A percentile compares a stretch with the other conserved stretches of the same genome.
Conservation (phyloP, 2,797 vertebrate species). For the Sebastes minor region DNA sequence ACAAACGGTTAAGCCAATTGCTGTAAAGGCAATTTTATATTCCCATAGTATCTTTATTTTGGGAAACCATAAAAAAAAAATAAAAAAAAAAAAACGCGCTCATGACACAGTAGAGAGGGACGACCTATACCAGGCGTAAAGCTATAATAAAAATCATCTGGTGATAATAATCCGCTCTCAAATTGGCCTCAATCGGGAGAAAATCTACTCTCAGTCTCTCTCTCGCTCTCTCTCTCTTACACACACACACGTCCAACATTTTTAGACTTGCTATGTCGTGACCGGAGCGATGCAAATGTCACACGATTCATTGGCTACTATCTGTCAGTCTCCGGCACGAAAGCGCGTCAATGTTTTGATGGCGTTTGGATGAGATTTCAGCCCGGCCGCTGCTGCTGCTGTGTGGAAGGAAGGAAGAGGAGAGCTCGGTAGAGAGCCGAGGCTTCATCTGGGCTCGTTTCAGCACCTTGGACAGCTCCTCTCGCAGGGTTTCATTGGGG, state of each 20-base stretch:
- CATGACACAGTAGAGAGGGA: constrained; percentile 56
- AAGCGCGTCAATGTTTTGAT: constrained; percentile 58
- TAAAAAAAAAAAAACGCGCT: constrained; percentile 2
- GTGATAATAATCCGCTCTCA: constrained; percentile 35
- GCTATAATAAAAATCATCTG: constrained; percentile 62
- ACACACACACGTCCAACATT: constrained; percentile 38
- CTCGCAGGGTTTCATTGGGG: constrained; percentile 45
- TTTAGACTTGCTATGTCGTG: constrained; percentile 64
- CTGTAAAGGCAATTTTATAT: constrained; percentile 67
- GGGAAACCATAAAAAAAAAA: constrained; percentile 56
- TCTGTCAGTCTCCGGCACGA: constrained; percentile 48
- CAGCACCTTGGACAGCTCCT: constrained; percentile 80
- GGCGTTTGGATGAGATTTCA: constrained; percentile 54
- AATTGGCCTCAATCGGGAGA: constrained; percentile 52
- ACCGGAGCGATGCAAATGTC: constrained; percentile 77
- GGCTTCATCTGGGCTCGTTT: constrained; percentile 44
- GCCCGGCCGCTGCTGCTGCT: constrained; percentile 15
- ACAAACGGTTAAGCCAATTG: constrained; percentile 79
- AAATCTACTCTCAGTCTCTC: constrained; percentile 22
- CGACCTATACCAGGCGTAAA: constrained; percentile 58
- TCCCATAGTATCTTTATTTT: constrained; percentile 78
- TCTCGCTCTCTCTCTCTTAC: not conserved
- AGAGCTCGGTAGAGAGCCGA: constrained; percentile 13
- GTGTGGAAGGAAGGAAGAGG: not conserved
- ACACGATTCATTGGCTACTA: constrained; percentile 54